Conservation (phyloP, 1,140 invertebrate species). For the Platorchestia sp. region DNA sequence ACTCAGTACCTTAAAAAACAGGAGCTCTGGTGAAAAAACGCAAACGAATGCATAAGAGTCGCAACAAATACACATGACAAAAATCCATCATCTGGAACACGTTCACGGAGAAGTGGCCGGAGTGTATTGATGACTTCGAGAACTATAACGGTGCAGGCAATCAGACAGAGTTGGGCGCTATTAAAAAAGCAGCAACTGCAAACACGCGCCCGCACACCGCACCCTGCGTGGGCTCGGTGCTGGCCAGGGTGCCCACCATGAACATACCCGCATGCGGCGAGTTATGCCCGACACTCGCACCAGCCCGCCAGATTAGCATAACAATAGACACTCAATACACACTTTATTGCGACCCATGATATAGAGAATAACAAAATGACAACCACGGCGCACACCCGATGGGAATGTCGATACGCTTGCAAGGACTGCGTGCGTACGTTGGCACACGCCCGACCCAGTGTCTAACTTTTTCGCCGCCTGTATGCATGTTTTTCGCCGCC, state of each 20-base stretch:
- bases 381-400: background rate
- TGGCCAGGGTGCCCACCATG: background rate
- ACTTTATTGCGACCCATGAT: slow-evolving; percentile 38
- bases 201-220: background rate
- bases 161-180: background rate
- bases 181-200: background rate
- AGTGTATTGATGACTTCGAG: background rate
- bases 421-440: background rate
- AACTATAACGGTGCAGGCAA: too few species aligned
- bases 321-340: slow-evolving; percentile 54
- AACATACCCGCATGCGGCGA: slow-evolving; percentile 24
- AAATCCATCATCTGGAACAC: background rate
- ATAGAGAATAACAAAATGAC: slow-evolving; percentile 40
- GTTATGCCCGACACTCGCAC: slow-evolving; percentile 10
- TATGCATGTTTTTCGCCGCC: too few species aligned
- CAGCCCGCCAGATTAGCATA: slow-evolving; percentile 35
- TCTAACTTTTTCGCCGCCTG: too few species aligned
- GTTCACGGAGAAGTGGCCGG: background rate
- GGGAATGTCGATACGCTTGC: background rate
- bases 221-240: background rate
- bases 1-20: too few species aligned
- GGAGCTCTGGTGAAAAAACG: background rate
- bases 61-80: background rate
- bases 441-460: too few species aligned
- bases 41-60: background rate